Conservation (phyloP, 2,888 invertebrate genomes). For the Hipparchia semele region DNA sequence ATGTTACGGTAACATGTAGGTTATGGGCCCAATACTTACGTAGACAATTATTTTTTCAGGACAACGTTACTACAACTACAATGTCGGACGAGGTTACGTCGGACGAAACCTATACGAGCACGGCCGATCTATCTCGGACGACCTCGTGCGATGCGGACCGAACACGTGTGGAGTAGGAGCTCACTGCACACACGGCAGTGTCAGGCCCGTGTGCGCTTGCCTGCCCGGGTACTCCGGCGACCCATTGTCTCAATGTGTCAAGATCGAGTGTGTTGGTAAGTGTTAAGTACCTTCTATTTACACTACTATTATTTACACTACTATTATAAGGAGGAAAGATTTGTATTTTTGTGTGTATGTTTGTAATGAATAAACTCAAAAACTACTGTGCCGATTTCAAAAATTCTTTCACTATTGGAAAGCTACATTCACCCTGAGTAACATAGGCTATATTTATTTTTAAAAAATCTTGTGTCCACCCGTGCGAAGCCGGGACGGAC, state of each 20-base stretch:
- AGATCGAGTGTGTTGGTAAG: conserved; percentile 88
- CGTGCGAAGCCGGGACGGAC: too few relatives aligned
- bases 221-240: conserved; percentile 91
- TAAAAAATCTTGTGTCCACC: too few relatives aligned
- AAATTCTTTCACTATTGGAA: too few relatives aligned
- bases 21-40: neutral
- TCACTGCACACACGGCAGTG: conserved; percentile 85
- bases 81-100: conserved; percentile 54
- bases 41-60: conserved; percentile 47
- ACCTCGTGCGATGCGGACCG: conserved; percentile 79
- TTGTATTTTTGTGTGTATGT: too few relatives aligned
- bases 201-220: conserved; percentile 91
- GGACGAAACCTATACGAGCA: conserved; percentile 72
- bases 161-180: conserved; percentile 87
- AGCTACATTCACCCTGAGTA: too few relatives aligned
- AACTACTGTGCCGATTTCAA: too few relatives aligned
- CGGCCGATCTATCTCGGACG: conserved; percentile 74
- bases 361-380: too few relatives aligned
- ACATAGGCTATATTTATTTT: too few relatives aligned
- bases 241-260: conserved; percentile 88
- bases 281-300: conserved; percentile 31
- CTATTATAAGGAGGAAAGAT: too few relatives aligned
- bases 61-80: conserved; percentile 68
- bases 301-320: too few relatives aligned
- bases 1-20: too few relatives aligned